Evolutionary conservation across 1,140 invertebrate species (phyloP), one percentile per base, ranked within the genome.

Genomic region (Drosophila tani): DNA sequence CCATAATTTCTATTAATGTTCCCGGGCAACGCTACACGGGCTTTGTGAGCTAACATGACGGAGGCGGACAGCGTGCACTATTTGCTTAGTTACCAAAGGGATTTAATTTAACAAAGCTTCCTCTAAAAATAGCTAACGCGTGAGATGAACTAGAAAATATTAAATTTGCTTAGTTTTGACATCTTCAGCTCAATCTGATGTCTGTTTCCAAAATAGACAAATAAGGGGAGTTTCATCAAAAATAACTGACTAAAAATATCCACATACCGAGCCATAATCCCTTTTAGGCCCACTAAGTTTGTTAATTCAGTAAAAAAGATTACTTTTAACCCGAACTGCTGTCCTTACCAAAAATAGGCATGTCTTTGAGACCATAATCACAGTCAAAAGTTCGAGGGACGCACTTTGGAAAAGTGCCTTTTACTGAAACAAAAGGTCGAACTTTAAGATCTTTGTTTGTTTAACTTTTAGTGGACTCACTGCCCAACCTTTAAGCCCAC

Each of bases 381-480:
- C 14, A 38, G 14, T 38, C 35, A 38, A 38, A 38, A 14, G 4
- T 38, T 14, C 12, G 14, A 11, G 14, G 12, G 7, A 21, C 51
- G 9, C 51, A 55, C 17, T 55, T 38, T 38, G 7, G 12, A 38
- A 3, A 55, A 38, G 29, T 19, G 29, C 11, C 51, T 5, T 27
- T 27, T 27, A 14, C 24, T 27, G 8, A 27, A 14, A 3, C 55
- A 41, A 41, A 40, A 57, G 21, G 55, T 24, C 41, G 12, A 57
- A 15, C 35, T 27, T n/a, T 2, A 45, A 45, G 38, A 32, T 21
- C 58, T 21, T 55, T 14, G 32, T 55, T 55, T 55, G 53, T 40
- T 40, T 55, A 55, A 55, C 53, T 55, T 55, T 38, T 55, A 14
- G 17, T 35, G 29, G 17, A 55, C 6, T 11, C 12, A 8, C 29